Evolutionary conservation across 2,888 invertebrate genomes (phyloP).

Genomic region (Eristalis pertinax): DNA sequence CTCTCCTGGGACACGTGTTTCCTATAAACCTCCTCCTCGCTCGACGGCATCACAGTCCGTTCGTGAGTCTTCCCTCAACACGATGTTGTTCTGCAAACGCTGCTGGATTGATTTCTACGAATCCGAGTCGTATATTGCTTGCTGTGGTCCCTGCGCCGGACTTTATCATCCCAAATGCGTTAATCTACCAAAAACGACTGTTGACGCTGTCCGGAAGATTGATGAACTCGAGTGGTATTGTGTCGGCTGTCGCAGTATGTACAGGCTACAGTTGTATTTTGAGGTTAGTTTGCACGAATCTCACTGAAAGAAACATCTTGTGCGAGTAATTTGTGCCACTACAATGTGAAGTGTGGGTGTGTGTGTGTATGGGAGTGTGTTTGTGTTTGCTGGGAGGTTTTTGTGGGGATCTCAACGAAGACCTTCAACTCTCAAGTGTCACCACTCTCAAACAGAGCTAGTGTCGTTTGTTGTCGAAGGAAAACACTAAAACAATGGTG

Average conservation of each 20-base stretch:
- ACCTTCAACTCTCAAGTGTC: slow-evolving; percentile 70
- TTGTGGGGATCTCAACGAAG: slow-evolving; percentile 63
- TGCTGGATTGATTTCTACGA: slow-evolving; percentile 80
- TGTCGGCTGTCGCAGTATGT: slow-evolving; percentile 78
- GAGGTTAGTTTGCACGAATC: slow-evolving; percentile 77
- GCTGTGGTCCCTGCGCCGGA: slow-evolving; percentile 78
- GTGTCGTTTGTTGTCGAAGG: slow-evolving; percentile 45
- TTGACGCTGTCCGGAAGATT: slow-evolving; percentile 72
- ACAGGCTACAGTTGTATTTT: slow-evolving; percentile 80
- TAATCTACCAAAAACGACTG: slow-evolving; percentile 74
- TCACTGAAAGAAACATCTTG: slow-evolving; percentile 16
- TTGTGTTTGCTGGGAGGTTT: slow-evolving; percentile 28
- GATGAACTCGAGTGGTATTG: slow-evolving; percentile 79
- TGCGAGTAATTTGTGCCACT: slow-evolving; percentile 56
- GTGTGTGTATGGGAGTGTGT: slow-evolving; percentile 12
- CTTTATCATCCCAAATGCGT: slow-evolving; percentile 78
- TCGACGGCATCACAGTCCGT: slow-evolving; percentile 33
- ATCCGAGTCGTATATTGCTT: slow-evolving; percentile 75
- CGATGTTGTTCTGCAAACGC: slow-evolving; percentile 79
- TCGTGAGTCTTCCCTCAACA: slow-evolving; percentile 44
- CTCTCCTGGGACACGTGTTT: slow-evolving; percentile 66
- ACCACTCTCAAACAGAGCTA: slow-evolving; percentile 21
- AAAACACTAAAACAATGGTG: slow-evolving; percentile 42
- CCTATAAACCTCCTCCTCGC: slow-evolving; percentile 37
- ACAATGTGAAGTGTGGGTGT: not conserved